A percentile compares a stretch with the other conserved stretches of the same genome.
Evolutionary conservation across 1,140 invertebrate species (phyloP).

Genomic region (Zaprionus tsacasi): DNA sequence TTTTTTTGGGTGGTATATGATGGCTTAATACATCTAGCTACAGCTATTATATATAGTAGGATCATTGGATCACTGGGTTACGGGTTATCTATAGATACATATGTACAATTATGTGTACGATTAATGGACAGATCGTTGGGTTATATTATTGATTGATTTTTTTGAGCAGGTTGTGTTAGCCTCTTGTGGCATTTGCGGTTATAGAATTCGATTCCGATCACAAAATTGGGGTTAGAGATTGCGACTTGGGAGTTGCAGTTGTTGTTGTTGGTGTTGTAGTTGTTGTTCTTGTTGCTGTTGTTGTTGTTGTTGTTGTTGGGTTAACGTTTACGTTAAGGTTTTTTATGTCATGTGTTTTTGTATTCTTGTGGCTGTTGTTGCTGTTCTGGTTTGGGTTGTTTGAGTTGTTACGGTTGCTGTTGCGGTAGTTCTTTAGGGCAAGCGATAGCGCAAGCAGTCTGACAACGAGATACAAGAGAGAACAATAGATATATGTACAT

Average conservation of each 20-base stretch:
- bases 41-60: background rate
- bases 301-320: slow-evolving; percentile 31
- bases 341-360: slow-evolving; percentile 41
- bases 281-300: slow-evolving; percentile 16
- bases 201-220: background rate
- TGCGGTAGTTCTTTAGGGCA: slow-evolving; percentile 46
- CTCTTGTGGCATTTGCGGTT: background rate
- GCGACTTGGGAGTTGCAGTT: background rate
- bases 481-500: slow-evolving; percentile 39
- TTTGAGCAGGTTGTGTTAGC: background rate
- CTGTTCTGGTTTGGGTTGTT: slow-evolving; percentile 16
- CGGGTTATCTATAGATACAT: background rate
- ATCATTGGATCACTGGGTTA: background rate
- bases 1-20: no score
- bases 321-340: slow-evolving; percentile 8
- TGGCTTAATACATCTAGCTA: slow-evolving; percentile 1
- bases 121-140: slow-evolving; percentile 3
- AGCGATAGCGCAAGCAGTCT: slow-evolving; percentile 76
- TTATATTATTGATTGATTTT: no score
- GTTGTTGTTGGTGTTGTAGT: background rate
- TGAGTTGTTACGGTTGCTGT: slow-evolving; percentile 6
- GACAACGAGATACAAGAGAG: slow-evolving; percentile 73
- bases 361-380: slow-evolving; percentile 16
- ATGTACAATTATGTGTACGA: background rate
- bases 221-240: background rate